Evolutionary conservation across 2,113 vertebrate genomes (phyloP).

Genomic region (Siphamia tubifer): DNA sequence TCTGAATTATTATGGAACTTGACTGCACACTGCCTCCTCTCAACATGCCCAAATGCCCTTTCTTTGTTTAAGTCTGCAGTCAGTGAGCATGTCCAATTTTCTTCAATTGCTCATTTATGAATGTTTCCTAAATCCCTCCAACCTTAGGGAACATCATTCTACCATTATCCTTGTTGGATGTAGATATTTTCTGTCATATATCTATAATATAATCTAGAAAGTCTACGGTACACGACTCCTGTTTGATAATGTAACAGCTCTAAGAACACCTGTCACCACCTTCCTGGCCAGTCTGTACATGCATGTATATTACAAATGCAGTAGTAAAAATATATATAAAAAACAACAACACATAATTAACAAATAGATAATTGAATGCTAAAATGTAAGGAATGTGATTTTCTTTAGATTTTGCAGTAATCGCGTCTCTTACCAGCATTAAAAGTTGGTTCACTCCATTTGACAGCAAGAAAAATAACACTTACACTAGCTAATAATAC

Average conservation of each 20-base stretch:
- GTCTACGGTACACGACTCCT: too few species aligned
- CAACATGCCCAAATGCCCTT: neutral
- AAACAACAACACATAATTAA: neutral
- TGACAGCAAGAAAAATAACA: constrained; percentile 59
- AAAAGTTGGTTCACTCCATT: constrained; percentile 66
- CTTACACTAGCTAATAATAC: constrained; percentile 37
- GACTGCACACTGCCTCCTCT: neutral
- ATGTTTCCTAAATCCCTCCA: neutral
- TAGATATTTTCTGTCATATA: neutral
- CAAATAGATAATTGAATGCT: too few species aligned
- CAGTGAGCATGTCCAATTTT: constrained; percentile 38
- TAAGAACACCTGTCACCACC: too few species aligned
- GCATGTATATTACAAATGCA: neutral
- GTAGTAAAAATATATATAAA: too few species aligned
- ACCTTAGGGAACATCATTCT: neutral
- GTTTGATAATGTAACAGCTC: too few species aligned
- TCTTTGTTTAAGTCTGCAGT: neutral
- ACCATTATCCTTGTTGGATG: neutral
- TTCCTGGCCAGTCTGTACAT: too few species aligned
- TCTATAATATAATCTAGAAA: too few species aligned
- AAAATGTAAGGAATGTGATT: too few species aligned
- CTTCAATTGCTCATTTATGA: constrained; percentile 11
- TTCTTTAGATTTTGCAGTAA: neutral
- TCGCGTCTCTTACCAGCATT: constrained; percentile 61
- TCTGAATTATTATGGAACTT: neutral